A percentile compares a stretch with the other conserved stretches of the same genome.
These are phyloP conservation scores for Elaphurus davidianus DNA, from an alignment of 2,113 vertebrate species.

Conservation along the genomic window DNA sequence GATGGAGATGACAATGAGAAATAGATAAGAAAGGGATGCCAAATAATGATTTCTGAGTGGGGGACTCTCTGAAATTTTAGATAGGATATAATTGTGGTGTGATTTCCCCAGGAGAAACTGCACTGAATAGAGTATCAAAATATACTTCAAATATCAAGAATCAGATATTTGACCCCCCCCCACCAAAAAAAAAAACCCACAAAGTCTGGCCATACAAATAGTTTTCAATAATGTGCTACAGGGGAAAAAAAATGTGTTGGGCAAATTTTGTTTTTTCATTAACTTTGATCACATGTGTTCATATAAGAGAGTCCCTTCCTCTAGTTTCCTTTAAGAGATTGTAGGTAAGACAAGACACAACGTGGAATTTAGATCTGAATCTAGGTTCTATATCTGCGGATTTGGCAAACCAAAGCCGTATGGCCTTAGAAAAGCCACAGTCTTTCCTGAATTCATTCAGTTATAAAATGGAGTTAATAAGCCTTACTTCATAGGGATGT, in stretches of 20 bases:
- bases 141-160: neutral
- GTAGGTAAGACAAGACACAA: neutral
- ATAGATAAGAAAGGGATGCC: neutral
- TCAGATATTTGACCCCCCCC: neutral
- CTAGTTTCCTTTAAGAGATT: neutral
- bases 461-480: neutral
- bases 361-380: neutral
- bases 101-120: neutral
- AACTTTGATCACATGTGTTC: neutral
- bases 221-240: neutral
- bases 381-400: rapidly evolving
- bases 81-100: neutral
- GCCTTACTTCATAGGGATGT: neutral
- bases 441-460: neutral
- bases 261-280: neutral
- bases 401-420: neutral
- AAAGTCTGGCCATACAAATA: neutral
- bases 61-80: neutral
- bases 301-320: neutral
- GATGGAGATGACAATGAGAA: neutral
- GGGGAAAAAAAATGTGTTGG: neutral
- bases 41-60: rapidly evolving
- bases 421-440: neutral
- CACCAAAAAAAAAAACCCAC: neutral
- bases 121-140: neutral